phyloP scores from a whole-genome alignment of 1,140 invertebrate species.

The Aethina tumida region DNA sequence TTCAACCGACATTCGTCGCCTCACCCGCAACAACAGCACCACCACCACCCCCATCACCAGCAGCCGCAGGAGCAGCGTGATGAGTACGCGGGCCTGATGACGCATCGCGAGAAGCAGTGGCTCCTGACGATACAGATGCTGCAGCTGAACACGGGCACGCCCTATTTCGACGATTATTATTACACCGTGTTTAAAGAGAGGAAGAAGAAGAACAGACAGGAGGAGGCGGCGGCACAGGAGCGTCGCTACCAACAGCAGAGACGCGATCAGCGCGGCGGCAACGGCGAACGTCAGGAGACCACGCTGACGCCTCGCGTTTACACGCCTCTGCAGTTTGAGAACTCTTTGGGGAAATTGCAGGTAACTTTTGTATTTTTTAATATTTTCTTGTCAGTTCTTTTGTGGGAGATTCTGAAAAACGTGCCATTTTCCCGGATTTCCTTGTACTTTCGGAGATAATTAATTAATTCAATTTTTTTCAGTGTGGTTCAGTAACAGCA shows the following conservation, averaged over 20 bases:
- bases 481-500: constrained; percentile 82
- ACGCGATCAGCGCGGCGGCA: constrained; percentile 31
- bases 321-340: constrained; percentile 79
- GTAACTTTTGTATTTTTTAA: constrained; percentile 24
- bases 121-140: constrained; percentile 85
- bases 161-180: constrained; percentile 80
- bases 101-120: constrained; percentile 84
- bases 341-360: constrained; percentile 78
- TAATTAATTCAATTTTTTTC: constrained; percentile 16
- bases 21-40: constrained; percentile 33
- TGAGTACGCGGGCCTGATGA: constrained; percentile 86
- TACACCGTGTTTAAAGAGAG: constrained; percentile 60
- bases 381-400: too few relatives aligned
- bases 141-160: constrained; percentile 76
- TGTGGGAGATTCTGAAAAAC: too few relatives aligned
- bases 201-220: constrained; percentile 41
- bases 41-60: constrained; percentile 30
- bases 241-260: constrained; percentile 27
- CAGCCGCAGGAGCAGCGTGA: constrained; percentile 39
- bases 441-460: background rate
- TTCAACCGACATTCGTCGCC: constrained; percentile 8
- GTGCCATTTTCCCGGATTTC: background rate
- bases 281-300: constrained; percentile 39
- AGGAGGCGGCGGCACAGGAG: constrained; percentile 23
- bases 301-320: constrained; percentile 49